Conservation (phyloP, 2,888 invertebrate species). For the Mythimna vitellina region DNA sequence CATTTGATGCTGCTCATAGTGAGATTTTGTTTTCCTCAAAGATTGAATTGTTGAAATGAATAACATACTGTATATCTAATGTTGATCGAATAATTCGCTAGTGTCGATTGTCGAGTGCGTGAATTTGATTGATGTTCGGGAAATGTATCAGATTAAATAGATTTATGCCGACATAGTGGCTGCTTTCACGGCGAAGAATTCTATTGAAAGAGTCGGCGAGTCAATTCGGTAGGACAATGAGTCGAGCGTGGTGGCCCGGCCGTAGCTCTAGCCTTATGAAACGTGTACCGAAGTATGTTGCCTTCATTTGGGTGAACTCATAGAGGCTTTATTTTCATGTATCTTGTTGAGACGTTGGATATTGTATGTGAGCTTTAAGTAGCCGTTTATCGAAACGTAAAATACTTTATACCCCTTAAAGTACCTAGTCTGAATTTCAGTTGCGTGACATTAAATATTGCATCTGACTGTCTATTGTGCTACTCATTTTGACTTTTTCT, state of each 20-base stretch:
- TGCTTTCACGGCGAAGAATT: slow-evolving; percentile 83
- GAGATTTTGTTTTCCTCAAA: neutral
- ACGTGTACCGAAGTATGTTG: slow-evolving; percentile 20
- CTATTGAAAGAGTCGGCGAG: slow-evolving; percentile 79
- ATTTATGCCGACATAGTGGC: slow-evolving; percentile 80
- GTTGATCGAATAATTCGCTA: slow-evolving; percentile 70
- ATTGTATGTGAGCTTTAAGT: neutral
- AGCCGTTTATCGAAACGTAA: neutral
- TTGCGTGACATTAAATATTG: neutral
- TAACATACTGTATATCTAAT: slow-evolving; percentile 16
- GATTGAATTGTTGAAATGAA: slow-evolving; percentile 12
- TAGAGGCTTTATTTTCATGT: slow-evolving; percentile 34
- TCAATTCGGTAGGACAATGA: slow-evolving; percentile 86
- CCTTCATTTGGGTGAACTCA: slow-evolving; percentile 46
- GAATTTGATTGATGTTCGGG: slow-evolving; percentile 81
- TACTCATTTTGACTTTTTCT: neutral
- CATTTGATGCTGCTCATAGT: neutral
- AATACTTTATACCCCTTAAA: neutral
- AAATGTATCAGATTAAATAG: slow-evolving; percentile 85
- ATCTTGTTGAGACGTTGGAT: neutral
- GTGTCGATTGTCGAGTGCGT: slow-evolving; percentile 61
- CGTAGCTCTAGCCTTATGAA: slow-evolving; percentile 8
- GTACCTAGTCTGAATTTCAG: neutral
- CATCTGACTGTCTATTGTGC: neutral
- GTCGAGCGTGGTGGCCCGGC: slow-evolving; percentile 64